phyloP scores from a whole-genome alignment of 2,888 invertebrate species.

The Xylota segnis region DNA sequence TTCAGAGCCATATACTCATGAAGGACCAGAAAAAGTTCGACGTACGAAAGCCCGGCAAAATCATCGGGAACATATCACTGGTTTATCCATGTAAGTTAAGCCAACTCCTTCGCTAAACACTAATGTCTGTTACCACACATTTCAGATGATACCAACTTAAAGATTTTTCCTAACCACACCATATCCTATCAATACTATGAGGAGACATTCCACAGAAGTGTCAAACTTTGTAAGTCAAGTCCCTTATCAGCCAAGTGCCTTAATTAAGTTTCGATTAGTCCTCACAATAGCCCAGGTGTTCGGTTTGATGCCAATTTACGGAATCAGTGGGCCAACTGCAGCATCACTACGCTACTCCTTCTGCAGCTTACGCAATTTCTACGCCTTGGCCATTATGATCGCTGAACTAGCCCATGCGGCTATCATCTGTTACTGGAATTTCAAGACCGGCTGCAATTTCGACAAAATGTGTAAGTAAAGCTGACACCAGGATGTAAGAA shows the following conservation, averaged over 20 bases:
- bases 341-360: conserved; percentile 82
- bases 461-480: conserved; percentile 61
- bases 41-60: not conserved
- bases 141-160: conserved; percentile 15
- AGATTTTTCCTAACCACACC: not conserved
- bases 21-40: conserved; percentile 5
- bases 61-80: not conserved
- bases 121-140: not conserved
- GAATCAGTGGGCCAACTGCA: conserved; percentile 82
- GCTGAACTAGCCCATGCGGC: conserved; percentile 19
- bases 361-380: conserved; percentile 44
- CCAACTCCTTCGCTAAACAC: not conserved
- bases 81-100: conserved; percentile 24
- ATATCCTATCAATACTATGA: not conserved
- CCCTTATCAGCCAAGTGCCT: not conserved
- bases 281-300: conserved; percentile 84
- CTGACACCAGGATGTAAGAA: not conserved
- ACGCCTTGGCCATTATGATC: conserved; percentile 43
- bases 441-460: conserved; percentile 41
- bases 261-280: conserved; percentile 81
- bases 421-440: conserved; percentile 53
- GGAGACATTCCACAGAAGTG: conserved; percentile 62
- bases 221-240: conserved; percentile 56
- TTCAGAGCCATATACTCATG: not conserved
- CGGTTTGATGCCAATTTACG: conserved; percentile 84